Percentiles rank a stretch among this genome's conserved stretches.
Evolutionary conservation across 2,113 vertebrate species (phyloP).

Genomic region (Poeciliopsis turrubarensis): DNA sequence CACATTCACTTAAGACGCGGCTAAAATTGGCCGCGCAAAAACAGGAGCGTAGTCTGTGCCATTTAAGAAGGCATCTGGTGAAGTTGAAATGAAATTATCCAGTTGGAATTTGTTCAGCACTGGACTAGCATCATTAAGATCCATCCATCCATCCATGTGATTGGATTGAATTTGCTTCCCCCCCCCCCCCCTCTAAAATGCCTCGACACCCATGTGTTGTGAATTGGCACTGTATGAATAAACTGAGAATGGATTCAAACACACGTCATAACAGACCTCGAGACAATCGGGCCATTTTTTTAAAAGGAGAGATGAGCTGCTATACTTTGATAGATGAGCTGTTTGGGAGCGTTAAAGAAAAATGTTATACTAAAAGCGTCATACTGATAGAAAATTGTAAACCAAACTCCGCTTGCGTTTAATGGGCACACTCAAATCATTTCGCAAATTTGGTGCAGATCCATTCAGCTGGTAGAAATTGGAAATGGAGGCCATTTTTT

Average conservation of each 20-base stretch:
- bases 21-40: slow-evolving; percentile 25
- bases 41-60: slow-evolving; percentile 17
- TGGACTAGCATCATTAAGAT: slow-evolving; percentile 23
- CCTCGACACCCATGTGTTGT: too few relatives aligned
- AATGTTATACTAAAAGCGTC: too few relatives aligned
- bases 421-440: too few relatives aligned
- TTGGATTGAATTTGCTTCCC: background rate
- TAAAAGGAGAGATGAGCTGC: too few relatives aligned
- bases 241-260: too few relatives aligned
- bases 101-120: slow-evolving; percentile 20
- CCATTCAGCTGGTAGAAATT: background rate
- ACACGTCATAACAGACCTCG: too few relatives aligned
- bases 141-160: background rate
- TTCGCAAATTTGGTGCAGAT: too few relatives aligned
- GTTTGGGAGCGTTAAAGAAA: too few relatives aligned
- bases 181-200: background rate
- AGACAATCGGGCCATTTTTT: too few relatives aligned
- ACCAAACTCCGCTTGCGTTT: too few relatives aligned
- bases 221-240: background rate
- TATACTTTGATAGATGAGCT: too few relatives aligned
- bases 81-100: slow-evolving; percentile 19
- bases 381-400: too few relatives aligned
- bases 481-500: background rate
- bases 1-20: slow-evolving; percentile 47
- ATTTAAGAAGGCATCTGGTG: slow-evolving; percentile 20